Percentiles rank a stretch among this genome's conserved stretches.
Conservation (phyloP, 2,113 vertebrate genomes). For the Rhombomys opimus region DNA sequence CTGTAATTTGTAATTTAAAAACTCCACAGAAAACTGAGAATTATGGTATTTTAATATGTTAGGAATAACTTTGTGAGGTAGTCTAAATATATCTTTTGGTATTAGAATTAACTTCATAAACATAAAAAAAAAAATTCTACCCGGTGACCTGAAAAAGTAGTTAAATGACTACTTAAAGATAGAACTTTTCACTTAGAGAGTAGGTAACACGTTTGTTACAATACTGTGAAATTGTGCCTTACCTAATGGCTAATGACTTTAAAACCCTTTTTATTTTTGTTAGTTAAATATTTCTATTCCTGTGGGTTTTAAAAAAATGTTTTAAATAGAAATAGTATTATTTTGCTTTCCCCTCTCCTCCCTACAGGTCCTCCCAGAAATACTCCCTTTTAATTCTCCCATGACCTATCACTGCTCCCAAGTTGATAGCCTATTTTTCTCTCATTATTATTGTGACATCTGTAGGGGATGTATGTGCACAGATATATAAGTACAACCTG, state of each 20-base stretch:
- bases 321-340: not conserved
- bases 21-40: conserved; percentile 27
- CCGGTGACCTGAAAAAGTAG: not conserved
- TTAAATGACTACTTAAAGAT: not conserved
- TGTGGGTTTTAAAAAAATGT: not conserved
- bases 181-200: not conserved
- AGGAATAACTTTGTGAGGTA: conserved; percentile 59
- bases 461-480: not conserved
- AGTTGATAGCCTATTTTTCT: not conserved
- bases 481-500: not conserved
- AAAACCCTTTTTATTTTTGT: not conserved
- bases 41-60: conserved; percentile 42
- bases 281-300: not conserved
- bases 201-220: too few relatives aligned
- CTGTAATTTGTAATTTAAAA: conserved; percentile 54
- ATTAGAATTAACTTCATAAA: not conserved
- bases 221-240: not conserved
- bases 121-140: not conserved
- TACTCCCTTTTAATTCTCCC: not conserved
- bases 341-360: not conserved
- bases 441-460: not conserved
- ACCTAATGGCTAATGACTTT: not conserved
- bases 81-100: not conserved
- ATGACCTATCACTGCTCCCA: not conserved
- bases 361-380: not conserved